These are phyloP conservation scores for Eublepharis macularius DNA, from an alignment of 2,113 vertebrate species.

Conservation along the genomic window DNA sequence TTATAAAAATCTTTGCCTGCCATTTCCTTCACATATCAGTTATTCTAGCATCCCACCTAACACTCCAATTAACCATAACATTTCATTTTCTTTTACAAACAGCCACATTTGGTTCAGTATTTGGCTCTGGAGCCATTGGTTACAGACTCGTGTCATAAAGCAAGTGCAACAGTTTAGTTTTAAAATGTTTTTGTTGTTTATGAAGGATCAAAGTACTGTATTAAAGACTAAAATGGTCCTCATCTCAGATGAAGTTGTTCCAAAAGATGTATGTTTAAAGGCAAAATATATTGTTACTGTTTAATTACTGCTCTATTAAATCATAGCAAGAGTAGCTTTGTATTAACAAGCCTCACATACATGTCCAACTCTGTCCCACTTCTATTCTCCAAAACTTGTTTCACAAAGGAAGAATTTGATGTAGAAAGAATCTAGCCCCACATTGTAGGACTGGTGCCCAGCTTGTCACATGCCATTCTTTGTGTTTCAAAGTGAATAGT, in stretches of 20 bases:
- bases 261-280: not conserved
- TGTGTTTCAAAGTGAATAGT: not conserved
- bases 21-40: too few species aligned
- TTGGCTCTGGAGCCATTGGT: not conserved
- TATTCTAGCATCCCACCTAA: too few species aligned
- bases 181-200: not conserved
- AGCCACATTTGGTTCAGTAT: too few species aligned
- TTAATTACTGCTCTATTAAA: not conserved
- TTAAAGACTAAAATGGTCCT: not conserved
- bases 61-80: too few species aligned
- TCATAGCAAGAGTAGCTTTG: not conserved
- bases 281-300: not conserved
- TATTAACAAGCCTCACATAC: conserved; percentile 7
- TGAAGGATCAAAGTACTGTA: not conserved
- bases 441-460: not conserved
- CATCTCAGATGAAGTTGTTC: not conserved
- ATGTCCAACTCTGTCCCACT: not conserved
- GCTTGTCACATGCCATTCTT: not conserved
- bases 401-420: not conserved
- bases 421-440: not conserved
- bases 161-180: not conserved
- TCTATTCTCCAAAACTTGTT: not conserved
- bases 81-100: too few species aligned
- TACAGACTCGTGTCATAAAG: too few species aligned
- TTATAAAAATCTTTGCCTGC: too few species aligned